Conservation (phyloP, 2,113 vertebrate genomes). For the Hippocampus zosterae region DNA sequence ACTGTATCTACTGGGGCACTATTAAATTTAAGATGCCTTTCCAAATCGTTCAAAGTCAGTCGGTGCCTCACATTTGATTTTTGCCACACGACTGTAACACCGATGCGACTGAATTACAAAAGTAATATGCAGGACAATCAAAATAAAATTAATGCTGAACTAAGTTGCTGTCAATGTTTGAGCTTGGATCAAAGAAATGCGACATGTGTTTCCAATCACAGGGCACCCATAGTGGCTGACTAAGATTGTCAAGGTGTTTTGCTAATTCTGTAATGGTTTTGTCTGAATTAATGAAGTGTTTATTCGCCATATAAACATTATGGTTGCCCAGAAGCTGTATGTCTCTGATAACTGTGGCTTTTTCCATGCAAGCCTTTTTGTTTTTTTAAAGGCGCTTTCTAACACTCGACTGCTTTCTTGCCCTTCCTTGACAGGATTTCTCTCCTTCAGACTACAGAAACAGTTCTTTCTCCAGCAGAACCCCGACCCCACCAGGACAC, state of each 20-base stretch:
- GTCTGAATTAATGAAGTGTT: background rate
- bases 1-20: constrained; percentile 23
- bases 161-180: constrained; percentile 13
- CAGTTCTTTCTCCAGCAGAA: constrained; percentile 69
- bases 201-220: constrained; percentile 16
- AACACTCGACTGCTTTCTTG: background rate
- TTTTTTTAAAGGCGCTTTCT: constrained; percentile 4
- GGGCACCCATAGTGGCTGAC: background rate
- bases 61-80: constrained; percentile 33
- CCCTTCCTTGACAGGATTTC: constrained; percentile 59
- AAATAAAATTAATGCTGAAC: constrained; percentile 25
- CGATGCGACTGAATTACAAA: constrained; percentile 15
- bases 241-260: background rate
- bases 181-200: constrained; percentile 2
- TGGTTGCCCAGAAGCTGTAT: background rate
- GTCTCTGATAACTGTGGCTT: background rate
- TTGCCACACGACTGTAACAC: constrained; percentile 31
- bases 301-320: background rate
- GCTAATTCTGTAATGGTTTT: background rate
- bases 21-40: constrained; percentile 19
- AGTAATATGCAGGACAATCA: constrained; percentile 10
- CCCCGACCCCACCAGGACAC: constrained; percentile 72
- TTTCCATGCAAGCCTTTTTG: background rate
- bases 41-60: constrained; percentile 13
- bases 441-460: constrained; percentile 63